Conservation (phyloP, 2,888 invertebrate species). For the Tenthredo notha region DNA sequence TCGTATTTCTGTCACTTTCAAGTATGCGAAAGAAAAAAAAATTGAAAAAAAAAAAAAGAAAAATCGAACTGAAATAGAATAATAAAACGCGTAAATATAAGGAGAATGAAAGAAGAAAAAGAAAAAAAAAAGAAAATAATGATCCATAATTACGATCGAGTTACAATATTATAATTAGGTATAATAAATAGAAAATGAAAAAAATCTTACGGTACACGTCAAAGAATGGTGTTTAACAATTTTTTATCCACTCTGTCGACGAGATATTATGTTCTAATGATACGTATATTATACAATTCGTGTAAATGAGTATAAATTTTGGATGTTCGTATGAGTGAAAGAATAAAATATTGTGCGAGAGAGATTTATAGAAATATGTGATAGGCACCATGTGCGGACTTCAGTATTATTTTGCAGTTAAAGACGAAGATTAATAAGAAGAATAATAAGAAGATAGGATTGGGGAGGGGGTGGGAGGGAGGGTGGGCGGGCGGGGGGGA, state of each 20-base stretch:
- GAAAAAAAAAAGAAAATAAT: neutral
- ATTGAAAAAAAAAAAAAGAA: neutral
- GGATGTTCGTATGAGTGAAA: conserved; percentile 48
- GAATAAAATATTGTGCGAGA: conserved; percentile 56
- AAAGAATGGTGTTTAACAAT: conserved; percentile 68
- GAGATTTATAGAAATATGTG: conserved; percentile 75
- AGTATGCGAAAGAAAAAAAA: neutral
- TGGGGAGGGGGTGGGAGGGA: neutral
- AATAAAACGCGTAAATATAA: neutral
- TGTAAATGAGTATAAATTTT: conserved; percentile 55
- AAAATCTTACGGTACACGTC: conserved; percentile 14
- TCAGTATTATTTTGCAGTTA: conserved; percentile 78
- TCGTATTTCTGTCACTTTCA: conserved; percentile 32
- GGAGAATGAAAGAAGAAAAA: too few relatives aligned
- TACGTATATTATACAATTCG: conserved; percentile 49
- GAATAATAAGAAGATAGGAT: conserved; percentile 46
- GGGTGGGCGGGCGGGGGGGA: too few relatives aligned
- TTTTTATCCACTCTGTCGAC: conserved; percentile 74
- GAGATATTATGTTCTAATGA: conserved; percentile 61
- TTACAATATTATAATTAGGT: neutral
- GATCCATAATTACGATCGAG: neutral
- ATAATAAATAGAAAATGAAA: neutral
- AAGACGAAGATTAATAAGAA: conserved; percentile 56
- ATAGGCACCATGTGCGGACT: conserved; percentile 78
- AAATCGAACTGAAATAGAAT: neutral